Base-by-base conservation (phyloP, 92 coral and sea anemone genomes). In the Epizoanthus rinbou region DNA sequence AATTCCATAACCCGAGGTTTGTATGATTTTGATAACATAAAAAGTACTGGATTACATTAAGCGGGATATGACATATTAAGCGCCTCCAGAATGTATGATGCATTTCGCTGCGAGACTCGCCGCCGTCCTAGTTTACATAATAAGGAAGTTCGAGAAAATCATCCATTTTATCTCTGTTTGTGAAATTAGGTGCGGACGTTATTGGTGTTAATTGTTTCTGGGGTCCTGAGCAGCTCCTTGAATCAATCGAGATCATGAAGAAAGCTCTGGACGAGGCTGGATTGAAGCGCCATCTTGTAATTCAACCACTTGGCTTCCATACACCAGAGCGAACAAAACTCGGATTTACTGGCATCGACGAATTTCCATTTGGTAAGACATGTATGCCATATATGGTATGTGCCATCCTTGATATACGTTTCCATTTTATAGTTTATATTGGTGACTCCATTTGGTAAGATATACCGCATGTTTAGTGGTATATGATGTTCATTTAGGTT, bases 151-250 rank as follows among this genome's bases (percentile, higher is more conserved):
- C 4, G 2, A 2, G 39, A 35, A 47, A 50, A 50, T 50, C 1
- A 50, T 50, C 14, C 16, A 21, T 63, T 63, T 63, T 21, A 15
- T 63, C 14, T n/a, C 28, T 62, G 1, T 62, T 18, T 17, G 31
- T 50, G 9, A 50, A 9, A 50, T 50, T 50, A 87, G 97, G 97
- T 31, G 97, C 93, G 2, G 93, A 90, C 57, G 87, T 92, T 18
- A 75, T 93, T 52, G 98, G 98, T 22, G 79, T 93, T 63, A 93
- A 93, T 85, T 93, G 98, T 39, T 86, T 66, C 71, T 91, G 74
- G 81, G 98, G 88, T 17, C 98, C 94, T 17, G 85, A 83, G 11
- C 91, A 72, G 47, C 84, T 86, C 24, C 72, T 93, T 13, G 65
- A 91, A 47, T 57, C 91, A 3, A 79, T 93, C 7, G 88, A 88